These are phyloP conservation scores for Drosophila mimetica DNA, from an alignment of 2,888 invertebrate species.

Conservation along the genomic window DNA sequence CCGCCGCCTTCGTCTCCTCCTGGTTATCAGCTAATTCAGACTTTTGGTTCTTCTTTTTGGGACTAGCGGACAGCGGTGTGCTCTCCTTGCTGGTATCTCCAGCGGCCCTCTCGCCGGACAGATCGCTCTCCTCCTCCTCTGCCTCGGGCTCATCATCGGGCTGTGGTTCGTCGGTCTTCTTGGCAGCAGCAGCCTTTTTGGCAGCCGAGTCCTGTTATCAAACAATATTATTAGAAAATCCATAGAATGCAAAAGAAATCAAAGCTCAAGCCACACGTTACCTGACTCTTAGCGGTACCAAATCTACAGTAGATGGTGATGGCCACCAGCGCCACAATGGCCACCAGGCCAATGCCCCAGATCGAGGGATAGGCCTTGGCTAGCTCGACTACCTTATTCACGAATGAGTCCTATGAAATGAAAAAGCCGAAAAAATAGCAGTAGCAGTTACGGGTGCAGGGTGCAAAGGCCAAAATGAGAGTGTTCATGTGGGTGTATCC, in stretches of 20 bases:
- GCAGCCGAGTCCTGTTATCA: slow-evolving; percentile 82
- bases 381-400: slow-evolving; percentile 90
- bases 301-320: slow-evolving; percentile 85
- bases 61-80: slow-evolving; percentile 72
- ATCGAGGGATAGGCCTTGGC: slow-evolving; percentile 95
- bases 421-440: slow-evolving; percentile 53
- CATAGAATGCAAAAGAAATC: too few species aligned
- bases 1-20: slow-evolving; percentile 56
- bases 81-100: slow-evolving; percentile 54
- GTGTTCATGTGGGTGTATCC: slow-evolving; percentile 19
- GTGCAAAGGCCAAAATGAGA: slow-evolving; percentile 52
- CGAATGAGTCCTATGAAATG: slow-evolving; percentile 89
- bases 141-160: slow-evolving; percentile 85
- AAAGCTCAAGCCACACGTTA: slow-evolving; percentile 77
- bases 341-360: slow-evolving; percentile 93
- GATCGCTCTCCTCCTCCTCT: slow-evolving; percentile 52
- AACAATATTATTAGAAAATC: slow-evolving; percentile 5
- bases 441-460: slow-evolving; percentile 46
- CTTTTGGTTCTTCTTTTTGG: slow-evolving; percentile 81
- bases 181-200: slow-evolving; percentile 85
- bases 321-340: slow-evolving; percentile 91
- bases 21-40: slow-evolving; percentile 84
- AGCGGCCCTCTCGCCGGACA: slow-evolving; percentile 32
- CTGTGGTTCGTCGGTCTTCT: slow-evolving; percentile 90
- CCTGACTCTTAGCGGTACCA: slow-evolving; percentile 83